Percentiles rank a stretch among this genome's conserved stretches.
phyloP scores from a whole-genome alignment of 2,797 vertebrate species.

The Bufotes viridis region DNA sequence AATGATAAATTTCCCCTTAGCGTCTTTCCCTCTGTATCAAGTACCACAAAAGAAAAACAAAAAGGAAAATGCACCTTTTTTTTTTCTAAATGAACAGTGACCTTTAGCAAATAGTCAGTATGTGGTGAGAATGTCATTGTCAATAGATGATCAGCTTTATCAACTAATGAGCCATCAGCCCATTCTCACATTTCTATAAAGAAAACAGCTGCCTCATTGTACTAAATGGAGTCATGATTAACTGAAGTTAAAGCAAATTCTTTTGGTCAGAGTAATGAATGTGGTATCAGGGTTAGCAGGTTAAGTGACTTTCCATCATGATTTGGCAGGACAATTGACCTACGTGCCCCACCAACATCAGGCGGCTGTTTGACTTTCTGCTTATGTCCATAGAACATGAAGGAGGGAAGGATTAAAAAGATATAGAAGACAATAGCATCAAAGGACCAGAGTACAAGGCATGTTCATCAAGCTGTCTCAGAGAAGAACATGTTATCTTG shows the following conservation, averaged over 20 bases:
- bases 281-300: conserved; percentile 16
- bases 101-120: conserved; percentile 5
- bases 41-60: background rate
- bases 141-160: conserved; percentile 2
- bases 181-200: conserved; percentile 28
- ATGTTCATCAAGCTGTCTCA: background rate
- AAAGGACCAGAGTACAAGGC: background rate
- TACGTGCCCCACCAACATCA: background rate
- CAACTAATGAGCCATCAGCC: conserved; percentile 11
- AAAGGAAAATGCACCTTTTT: background rate
- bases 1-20: no score
- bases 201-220: conserved; percentile 21
- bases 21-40: background rate
- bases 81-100: conserved; percentile 11
- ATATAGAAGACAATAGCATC: conserved; percentile 23
- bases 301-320: conserved; percentile 43
- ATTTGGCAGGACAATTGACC: conserved; percentile 42
- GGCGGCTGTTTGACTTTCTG: conserved; percentile 1
- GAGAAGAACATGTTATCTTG: background rate
- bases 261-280: conserved; percentile 18
- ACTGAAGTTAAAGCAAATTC: conserved; percentile 7
- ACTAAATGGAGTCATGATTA: conserved; percentile 22
- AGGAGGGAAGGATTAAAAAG: conserved; percentile 20
- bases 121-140: background rate
- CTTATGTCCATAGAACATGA: background rate